These are phyloP conservation scores for Isaurus tuberculatus DNA, from an alignment of 92 coral and sea anemone genomes.

Conservation along the genomic window DNA sequence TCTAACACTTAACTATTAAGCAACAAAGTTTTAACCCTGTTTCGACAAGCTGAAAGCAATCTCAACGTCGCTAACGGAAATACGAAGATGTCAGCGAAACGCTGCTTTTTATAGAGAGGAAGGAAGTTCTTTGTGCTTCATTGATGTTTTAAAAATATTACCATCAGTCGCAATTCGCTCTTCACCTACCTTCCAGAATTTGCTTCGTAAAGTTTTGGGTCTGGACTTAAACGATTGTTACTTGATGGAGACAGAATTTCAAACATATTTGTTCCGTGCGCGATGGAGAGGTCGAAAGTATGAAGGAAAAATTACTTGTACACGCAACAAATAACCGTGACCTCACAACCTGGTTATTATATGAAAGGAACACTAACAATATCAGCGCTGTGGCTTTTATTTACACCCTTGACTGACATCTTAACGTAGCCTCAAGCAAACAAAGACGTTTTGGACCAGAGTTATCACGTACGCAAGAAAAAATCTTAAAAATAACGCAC, in stretches of 20 bases:
- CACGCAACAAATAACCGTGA: constrained; percentile 30
- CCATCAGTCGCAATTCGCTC: neutral
- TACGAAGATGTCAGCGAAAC: constrained; percentile 26
- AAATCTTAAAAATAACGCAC: neutral
- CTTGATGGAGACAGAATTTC: constrained; percentile 36
- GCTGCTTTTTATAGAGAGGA: constrained; percentile 20
- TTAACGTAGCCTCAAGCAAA: constrained; percentile 41
- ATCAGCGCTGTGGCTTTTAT: constrained; percentile 43
- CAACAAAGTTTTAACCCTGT: neutral
- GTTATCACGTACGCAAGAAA: constrained; percentile 28
- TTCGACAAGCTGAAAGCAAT: neutral
- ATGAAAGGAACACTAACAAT: constrained; percentile 11
- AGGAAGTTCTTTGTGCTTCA: constrained; percentile 42
- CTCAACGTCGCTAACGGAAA: constrained; percentile 14
- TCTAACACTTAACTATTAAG: neutral
- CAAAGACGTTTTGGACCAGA: neutral
- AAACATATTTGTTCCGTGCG: constrained; percentile 25
- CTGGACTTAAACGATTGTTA: constrained; percentile 26
- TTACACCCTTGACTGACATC: constrained; percentile 44
- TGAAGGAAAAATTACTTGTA: neutral
- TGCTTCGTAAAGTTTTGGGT: constrained; percentile 37
- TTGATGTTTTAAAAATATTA: neutral
- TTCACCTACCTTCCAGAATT: constrained; percentile 34
- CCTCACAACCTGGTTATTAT: constrained; percentile 32
- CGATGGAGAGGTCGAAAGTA: neutral